Percentiles rank a stretch among this genome's conserved stretches.
Evolutionary conservation across 2,113 vertebrate genomes (phyloP).

Genomic region (Silurus asotus): DNA sequence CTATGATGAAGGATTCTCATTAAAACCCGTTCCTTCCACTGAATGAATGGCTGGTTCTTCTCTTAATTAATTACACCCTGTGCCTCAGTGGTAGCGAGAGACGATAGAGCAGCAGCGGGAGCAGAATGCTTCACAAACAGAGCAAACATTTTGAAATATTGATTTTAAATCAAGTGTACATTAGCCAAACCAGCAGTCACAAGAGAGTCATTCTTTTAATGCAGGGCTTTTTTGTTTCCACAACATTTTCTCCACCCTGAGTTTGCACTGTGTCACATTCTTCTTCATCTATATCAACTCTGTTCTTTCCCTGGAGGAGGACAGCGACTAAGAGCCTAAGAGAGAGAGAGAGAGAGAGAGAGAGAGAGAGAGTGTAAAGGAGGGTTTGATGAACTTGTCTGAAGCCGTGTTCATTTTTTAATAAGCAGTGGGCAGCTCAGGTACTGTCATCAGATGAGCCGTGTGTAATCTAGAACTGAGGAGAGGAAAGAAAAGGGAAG

Average conservation of each 20-base stretch:
- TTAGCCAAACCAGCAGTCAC: constrained; percentile 9
- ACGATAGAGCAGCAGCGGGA: constrained; percentile 9
- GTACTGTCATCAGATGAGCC: constrained; percentile 66
- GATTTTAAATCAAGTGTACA: constrained; percentile 28
- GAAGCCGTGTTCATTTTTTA: constrained; percentile 70
- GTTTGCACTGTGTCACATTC: background rate
- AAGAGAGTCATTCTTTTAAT: constrained; percentile 15
- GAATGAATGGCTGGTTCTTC: constrained; percentile 43
- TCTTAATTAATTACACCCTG: constrained; percentile 54
- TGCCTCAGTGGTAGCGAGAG: constrained; percentile 14
- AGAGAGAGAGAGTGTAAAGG: constrained; percentile 50
- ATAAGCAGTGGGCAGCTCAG: constrained; percentile 75
- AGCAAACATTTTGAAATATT: constrained; percentile 42
- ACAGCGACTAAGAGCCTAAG: constrained; percentile 51
- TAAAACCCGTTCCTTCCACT: constrained; percentile 50
- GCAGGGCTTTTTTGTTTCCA: constrained; percentile 32
- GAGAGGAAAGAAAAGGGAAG: constrained; percentile 52
- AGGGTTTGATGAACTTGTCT: constrained; percentile 72
- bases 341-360: constrained; percentile 43
- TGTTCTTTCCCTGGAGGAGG: constrained; percentile 38
- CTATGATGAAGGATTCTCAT: constrained; percentile 55
- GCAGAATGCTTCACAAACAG: constrained; percentile 33
- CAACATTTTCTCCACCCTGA: constrained; percentile 18
- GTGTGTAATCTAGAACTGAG: constrained; percentile 68
- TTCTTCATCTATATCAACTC: constrained; percentile 22